Evolutionary conservation across 2,888 invertebrate genomes (phyloP).

Genomic region (Orchesellides sinensis): DNA sequence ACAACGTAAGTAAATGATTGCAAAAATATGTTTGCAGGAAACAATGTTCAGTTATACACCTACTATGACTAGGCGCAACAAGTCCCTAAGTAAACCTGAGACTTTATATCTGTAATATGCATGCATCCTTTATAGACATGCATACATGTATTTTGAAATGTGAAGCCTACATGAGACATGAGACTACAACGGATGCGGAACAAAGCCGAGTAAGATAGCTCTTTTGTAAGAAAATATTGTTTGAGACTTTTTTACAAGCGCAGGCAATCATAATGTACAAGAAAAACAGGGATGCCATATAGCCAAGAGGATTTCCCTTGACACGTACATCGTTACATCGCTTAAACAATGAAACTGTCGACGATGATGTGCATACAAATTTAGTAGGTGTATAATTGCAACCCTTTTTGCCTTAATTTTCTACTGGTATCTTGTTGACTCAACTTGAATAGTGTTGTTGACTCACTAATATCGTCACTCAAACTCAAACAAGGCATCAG

Average conservation of each 20-base stretch:
- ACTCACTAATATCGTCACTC: conserved; percentile 18
- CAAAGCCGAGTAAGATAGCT: background rate
- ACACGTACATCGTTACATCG: background rate
- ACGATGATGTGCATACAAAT: conserved; percentile 14
- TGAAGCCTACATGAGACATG: too few relatives aligned
- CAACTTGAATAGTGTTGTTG: background rate
- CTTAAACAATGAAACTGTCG: conserved; percentile 24
- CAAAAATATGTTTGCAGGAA: too few relatives aligned
- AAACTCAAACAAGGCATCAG: too few relatives aligned
- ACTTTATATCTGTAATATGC: too few relatives aligned
- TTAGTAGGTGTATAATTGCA: conserved; percentile 15
- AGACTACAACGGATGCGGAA: conserved; percentile 6
- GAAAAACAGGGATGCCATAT: too few relatives aligned
- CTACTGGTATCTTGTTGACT: background rate
- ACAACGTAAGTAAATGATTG: too few relatives aligned
- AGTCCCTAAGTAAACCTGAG: too few relatives aligned
- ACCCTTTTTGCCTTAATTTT: background rate
- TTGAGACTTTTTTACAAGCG: background rate
- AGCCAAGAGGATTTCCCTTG: conserved; percentile 38
- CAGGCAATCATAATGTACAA: background rate
- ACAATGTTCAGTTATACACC: too few relatives aligned
- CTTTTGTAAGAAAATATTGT: background rate
- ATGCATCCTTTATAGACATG: too few relatives aligned
- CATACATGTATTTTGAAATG: too few relatives aligned
- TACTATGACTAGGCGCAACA: too few relatives aligned